These are phyloP conservation scores for Centruroides vittatus DNA, from an alignment of 1,140 invertebrate genomes.

Conservation along the genomic window DNA sequence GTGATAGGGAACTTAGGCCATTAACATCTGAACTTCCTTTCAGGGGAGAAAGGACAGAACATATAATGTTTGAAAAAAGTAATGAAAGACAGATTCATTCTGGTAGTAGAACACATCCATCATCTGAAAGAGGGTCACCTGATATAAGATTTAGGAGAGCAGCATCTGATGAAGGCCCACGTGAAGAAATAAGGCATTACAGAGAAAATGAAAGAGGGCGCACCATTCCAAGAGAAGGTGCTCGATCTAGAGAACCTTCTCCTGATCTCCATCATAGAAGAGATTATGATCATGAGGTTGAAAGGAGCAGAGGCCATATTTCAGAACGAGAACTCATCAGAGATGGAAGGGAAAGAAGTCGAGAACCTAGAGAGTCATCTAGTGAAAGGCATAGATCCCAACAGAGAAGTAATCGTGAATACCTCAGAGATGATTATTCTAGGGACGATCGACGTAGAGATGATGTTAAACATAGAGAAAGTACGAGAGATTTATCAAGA, in stretches of 20 bases:
- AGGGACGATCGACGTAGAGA: not conserved
- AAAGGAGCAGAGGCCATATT: not conserved
- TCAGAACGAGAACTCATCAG: not conserved
- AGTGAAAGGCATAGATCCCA: too few species aligned
- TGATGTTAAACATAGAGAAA: not conserved
- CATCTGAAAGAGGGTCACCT: not conserved
- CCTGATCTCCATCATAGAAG: not conserved
- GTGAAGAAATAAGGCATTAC: not conserved
- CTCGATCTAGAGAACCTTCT: slow-evolving; percentile 5
- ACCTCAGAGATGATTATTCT: too few species aligned
- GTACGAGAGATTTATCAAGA: not conserved
- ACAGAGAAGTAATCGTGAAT: too few species aligned
- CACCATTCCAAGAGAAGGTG: not conserved
- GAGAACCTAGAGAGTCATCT: not conserved
- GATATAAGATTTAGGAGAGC: not conserved
- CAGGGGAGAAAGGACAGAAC: not conserved
- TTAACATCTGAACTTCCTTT: not conserved
- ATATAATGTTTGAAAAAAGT: not conserved
- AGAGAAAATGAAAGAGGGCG: not conserved
- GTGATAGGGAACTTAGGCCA: slow-evolving; percentile 1
- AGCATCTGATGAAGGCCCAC: not conserved
- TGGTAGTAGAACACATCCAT: not conserved
- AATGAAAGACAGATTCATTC: not conserved
- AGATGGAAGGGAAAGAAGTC: not conserved
- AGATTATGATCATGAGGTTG: not conserved